These are phyloP conservation scores for Leistus spinibarbis DNA, from an alignment of 2,888 invertebrate species.

Conservation along the genomic window DNA sequence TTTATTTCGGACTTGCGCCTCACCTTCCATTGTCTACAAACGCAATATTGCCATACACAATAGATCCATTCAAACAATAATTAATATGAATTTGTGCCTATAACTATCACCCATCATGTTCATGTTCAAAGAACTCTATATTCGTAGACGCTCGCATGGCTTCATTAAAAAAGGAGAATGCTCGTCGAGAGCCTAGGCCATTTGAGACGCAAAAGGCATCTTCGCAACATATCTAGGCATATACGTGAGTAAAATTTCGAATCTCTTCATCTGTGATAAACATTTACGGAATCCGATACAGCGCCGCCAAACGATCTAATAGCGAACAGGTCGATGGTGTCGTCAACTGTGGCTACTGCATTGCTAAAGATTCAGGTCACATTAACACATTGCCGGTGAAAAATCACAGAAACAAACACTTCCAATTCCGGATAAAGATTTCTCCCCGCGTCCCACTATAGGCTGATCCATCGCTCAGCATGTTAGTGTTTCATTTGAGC, in stretches of 20 bases:
- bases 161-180: constrained; percentile 15
- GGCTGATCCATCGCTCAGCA: background rate
- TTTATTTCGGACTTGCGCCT: too few species aligned
- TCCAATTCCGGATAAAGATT: too few species aligned
- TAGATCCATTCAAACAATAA: too few species aligned
- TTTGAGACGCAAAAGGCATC: constrained; percentile 12
- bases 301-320: constrained; percentile 17
- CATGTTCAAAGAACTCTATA: background rate
- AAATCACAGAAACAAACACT: too few species aligned
- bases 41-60: too few species aligned
- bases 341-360: background rate
- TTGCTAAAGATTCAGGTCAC: background rate
- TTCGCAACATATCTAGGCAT: background rate
- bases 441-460: too few species aligned
- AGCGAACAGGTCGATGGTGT: constrained; percentile 16
- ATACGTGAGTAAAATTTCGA: constrained; percentile 26
- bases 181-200: background rate
- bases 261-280: constrained; percentile 33
- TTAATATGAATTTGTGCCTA: too few species aligned
- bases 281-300: constrained; percentile 33
- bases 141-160: constrained; percentile 5
- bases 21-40: too few species aligned
- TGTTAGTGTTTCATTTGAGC: background rate
- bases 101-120: too few species aligned
- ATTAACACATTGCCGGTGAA: too few species aligned